Evolutionary conservation across 2,888 invertebrate species (phyloP).

Genomic region (Gymnosoma rotundatum): DNA sequence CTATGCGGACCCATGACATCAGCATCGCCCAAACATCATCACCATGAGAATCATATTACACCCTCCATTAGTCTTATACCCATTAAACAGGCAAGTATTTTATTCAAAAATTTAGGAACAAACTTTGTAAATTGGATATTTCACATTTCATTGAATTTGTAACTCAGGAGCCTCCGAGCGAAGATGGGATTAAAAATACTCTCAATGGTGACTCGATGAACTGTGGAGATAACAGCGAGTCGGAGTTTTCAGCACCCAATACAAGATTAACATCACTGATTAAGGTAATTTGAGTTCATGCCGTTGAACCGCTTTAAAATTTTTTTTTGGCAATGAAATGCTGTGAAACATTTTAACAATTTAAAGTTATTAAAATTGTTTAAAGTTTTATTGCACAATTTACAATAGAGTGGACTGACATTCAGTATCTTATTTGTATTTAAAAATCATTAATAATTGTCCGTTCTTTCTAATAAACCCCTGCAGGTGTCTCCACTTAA

Average conservation of each 20-base stretch:
- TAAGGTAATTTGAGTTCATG: constrained; percentile 83
- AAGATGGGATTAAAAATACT: constrained; percentile 52
- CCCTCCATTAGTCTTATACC: constrained; percentile 94
- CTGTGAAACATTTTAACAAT: too few species aligned
- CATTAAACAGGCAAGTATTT: constrained; percentile 87
- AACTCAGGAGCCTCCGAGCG: constrained; percentile 60
- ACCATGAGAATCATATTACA: constrained; percentile 85
- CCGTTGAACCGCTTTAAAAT: not conserved
- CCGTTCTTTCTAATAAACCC: constrained; percentile 2
- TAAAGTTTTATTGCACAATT: not conserved
- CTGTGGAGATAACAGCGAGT: constrained; percentile 74
- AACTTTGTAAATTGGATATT: not conserved
- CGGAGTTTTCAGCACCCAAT: constrained; percentile 83
- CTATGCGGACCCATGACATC: constrained; percentile 68
- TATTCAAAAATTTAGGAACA: not conserved
- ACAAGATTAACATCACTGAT: constrained; percentile 90
- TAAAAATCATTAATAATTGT: not conserved
- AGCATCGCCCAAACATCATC: constrained; percentile 76
- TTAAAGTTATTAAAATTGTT: not conserved
- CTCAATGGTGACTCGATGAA: constrained; percentile 65
- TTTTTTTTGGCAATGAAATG: not conserved
- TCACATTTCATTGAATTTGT: not conserved
- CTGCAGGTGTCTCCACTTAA: constrained; percentile 89
- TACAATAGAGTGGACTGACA: not conserved
- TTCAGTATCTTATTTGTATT: not conserved